Evolutionary conservation across 2,113 vertebrate genomes (phyloP).

Genomic region (Chelonoidis abingdonii): DNA sequence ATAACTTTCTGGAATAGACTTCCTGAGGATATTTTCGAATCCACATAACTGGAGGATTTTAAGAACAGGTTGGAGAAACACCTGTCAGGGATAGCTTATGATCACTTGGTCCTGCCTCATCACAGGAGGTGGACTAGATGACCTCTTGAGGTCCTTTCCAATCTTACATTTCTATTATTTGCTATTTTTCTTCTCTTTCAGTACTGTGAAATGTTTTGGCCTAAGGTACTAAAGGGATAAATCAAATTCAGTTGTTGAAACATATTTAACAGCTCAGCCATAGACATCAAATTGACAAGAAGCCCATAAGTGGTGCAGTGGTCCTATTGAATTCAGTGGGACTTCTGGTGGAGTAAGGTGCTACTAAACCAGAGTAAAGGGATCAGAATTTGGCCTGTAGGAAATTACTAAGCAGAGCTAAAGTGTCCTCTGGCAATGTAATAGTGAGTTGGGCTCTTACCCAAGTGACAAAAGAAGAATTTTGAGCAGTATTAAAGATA

Average conservation of each 20-base stretch:
- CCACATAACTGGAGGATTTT: neutral
- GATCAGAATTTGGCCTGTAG: neutral
- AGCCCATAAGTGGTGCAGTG: neutral
- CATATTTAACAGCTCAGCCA: neutral
- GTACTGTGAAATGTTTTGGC: neutral
- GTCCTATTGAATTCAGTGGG: neutral
- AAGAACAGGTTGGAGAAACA: neutral
- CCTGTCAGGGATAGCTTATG: neutral
- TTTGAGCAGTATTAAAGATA: neutral
- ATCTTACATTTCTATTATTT: neutral
- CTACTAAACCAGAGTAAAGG: neutral
- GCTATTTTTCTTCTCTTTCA: neutral
- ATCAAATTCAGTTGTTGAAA: neutral
- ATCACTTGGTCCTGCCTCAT: neutral
- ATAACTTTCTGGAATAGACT: neutral
- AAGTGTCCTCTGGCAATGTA: neutral
- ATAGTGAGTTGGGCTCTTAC: neutral
- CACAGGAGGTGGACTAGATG: neutral
- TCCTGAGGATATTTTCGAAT: neutral
- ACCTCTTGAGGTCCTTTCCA: neutral
- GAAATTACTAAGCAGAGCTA: neutral
- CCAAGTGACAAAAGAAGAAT: neutral
- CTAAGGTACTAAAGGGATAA: neutral
- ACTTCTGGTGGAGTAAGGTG: neutral
- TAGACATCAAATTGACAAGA: neutral